These are phyloP conservation scores for Progne subis DNA, from an alignment of 2,113 vertebrate genomes.

Conservation along the genomic window DNA sequence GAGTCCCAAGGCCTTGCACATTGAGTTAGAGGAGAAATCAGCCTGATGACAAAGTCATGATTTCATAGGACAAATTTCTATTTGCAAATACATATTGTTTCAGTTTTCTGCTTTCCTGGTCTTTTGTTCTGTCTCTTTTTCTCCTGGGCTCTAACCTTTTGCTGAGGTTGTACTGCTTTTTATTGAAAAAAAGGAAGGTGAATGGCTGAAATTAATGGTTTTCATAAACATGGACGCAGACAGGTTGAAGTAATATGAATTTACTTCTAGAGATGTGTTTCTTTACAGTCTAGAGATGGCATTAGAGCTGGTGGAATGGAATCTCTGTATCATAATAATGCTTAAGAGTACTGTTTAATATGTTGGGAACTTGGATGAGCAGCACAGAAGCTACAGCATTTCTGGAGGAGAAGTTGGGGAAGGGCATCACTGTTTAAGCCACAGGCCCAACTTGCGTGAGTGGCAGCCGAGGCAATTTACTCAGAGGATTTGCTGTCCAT, in stretches of 20 bases:
- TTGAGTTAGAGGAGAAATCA: background rate
- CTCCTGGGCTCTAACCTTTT: background rate
- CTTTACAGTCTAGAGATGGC: background rate
- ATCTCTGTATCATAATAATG: background rate
- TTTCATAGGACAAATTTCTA: background rate
- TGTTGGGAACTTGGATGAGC: background rate
- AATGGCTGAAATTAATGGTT: background rate
- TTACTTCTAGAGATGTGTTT: background rate
- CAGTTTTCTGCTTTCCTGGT: background rate
- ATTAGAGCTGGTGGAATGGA: background rate
- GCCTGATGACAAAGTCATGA: background rate
- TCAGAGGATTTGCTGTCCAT: background rate
- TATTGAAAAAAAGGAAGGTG: background rate
- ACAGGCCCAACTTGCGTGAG: background rate
- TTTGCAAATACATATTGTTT: background rate
- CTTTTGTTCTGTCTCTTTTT: background rate
- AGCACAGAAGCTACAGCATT: rapidly evolving
- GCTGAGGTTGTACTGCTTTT: background rate
- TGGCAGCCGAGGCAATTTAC: background rate
- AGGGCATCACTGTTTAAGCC: background rate
- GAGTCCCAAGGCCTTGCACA: background rate
- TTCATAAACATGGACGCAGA: background rate
- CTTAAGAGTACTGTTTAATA: background rate
- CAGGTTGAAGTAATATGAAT: background rate
- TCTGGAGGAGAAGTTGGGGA: background rate